Evolutionary conservation across 2,888 invertebrate genomes (phyloP), one percentile per base, ranked within the genome.

Genomic region (Himalopsyche tibetana): DNA sequence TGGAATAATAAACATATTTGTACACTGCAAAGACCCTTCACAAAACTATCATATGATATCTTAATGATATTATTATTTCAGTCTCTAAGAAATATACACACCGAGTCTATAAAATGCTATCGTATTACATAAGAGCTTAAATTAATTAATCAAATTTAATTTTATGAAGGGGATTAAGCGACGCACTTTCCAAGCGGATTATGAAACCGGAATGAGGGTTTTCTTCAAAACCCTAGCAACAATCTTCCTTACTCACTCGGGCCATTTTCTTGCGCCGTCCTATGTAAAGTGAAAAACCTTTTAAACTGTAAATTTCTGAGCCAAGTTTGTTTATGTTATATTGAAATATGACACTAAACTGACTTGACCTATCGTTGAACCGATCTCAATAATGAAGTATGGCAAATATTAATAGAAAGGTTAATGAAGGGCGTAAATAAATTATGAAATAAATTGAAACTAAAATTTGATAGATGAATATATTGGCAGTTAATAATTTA

Each of bases 61-160:
- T 51, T 74, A 36, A 36, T 36, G 36, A 74, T 74, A 74, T 36
- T 74, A 5, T 36, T 74, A 74, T 74, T 12, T 38, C 51, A 51
- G 12, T 80, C 80, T 80, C 15, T n/a, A 80, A 42, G 51, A 51
- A 80, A 19, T 51, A 19, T 80, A 42, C 45, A 51, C 51, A 86
- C 42, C 51, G 28, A 82, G 80, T 82, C 82, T 36, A 81, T 87
- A 85, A 86, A 87, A 85, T 84, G 84, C 28, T 82, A 87, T 87
- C 87, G 85, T 36, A 74, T 74, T 88, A 86, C 86, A 88, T 87
- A 86, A 86, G 74, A 82, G 87, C 86, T 85, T 80, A 86, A 88
- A 88, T 88, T 88, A 88, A 88, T 88, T 88, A 88, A 88, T 88
- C 88, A 88, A 88, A 85, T 88, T 87, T 86, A 87, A 88, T 88